A percentile compares a stretch with the other conserved stretches of the same genome.
Conservation (phyloP, 2,113 vertebrate species). For the Chloebia gouldiae region DNA sequence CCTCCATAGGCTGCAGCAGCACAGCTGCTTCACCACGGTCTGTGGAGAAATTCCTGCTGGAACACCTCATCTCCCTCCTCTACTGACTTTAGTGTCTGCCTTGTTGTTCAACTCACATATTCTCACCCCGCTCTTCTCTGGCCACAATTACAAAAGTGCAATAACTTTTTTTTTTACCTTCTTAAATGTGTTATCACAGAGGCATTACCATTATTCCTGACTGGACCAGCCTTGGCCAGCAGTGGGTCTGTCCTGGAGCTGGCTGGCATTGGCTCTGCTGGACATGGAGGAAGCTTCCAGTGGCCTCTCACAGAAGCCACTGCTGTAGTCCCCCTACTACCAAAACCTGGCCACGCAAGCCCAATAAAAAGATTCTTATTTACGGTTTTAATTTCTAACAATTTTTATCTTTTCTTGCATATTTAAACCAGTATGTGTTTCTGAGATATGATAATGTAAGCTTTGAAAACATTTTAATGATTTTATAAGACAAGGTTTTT, state of each 20-base stretch:
- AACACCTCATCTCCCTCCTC: background rate
- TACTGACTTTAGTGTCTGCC: background rate
- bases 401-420: background rate
- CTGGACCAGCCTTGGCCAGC: background rate
- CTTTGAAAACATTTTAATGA: background rate
- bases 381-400: background rate
- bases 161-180: background rate
- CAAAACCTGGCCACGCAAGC: background rate
- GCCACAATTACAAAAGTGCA: fast-evolving
- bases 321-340: too few relatives aligned
- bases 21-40: background rate
- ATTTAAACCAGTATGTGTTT: background rate
- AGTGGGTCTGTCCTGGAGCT: background rate
- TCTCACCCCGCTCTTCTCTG: background rate
- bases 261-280: background rate
- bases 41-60: background rate
- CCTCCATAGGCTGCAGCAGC: background rate
- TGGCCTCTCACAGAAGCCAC: background rate
- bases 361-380: background rate
- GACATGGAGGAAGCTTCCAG: background rate
- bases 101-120: background rate
- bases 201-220: fast-evolving
- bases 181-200: background rate
- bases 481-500: background rate
- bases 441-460: background rate